These are phyloP conservation scores for Dynastes tityus DNA, from an alignment of 2,888 invertebrate genomes.

Conservation along the genomic window DNA sequence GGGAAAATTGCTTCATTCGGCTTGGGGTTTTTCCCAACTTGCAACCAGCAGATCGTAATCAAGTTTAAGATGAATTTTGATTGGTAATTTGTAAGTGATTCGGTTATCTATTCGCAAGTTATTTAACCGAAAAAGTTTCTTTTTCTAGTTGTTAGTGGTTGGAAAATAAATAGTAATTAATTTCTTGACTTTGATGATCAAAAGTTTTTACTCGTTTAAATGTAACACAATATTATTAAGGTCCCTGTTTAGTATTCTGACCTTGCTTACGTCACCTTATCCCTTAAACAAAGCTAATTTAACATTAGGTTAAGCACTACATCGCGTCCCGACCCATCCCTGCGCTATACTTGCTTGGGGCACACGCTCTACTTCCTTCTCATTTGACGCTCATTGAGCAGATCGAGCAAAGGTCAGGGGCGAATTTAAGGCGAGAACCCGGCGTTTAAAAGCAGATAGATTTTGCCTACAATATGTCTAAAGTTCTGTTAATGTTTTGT, in stretches of 20 bases:
- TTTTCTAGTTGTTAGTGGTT: background rate
- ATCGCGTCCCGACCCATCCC: background rate
- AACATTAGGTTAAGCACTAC: background rate
- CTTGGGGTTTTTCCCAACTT: background rate
- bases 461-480: no score
- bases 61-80: conserved; percentile 18
- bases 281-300: conserved; percentile 25
- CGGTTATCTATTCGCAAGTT: background rate
- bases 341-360: conserved; percentile 4
- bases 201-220: background rate
- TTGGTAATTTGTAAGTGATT: conserved; percentile 13
- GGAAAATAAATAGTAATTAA: background rate
- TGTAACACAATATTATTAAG: background rate
- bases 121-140: conserved; percentile 14
- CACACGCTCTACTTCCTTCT: background rate
- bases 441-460: background rate
- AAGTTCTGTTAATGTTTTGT: no score
- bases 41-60: background rate
- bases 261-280: conserved; percentile 5
- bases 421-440: background rate
- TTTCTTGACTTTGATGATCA: no score
- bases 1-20: background rate
- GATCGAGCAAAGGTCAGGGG: conserved; percentile 13
- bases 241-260: conserved; percentile 4
- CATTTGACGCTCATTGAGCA: conserved; percentile 21